phyloP scores from a whole-genome alignment of 2,888 invertebrate species.

The Arge pagana region DNA sequence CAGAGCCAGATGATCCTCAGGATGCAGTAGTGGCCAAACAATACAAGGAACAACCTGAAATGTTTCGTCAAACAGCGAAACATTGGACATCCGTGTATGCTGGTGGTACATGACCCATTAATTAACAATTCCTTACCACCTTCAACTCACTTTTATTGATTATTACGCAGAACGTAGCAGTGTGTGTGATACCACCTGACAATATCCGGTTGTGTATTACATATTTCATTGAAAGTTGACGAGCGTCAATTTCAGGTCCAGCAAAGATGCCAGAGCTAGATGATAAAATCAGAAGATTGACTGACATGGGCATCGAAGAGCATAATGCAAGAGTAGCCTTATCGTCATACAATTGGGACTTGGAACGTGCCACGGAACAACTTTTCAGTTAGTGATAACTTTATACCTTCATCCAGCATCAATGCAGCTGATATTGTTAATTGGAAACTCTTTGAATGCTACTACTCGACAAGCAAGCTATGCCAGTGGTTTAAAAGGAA shows the following conservation, averaged over 20 bases:
- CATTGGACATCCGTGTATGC: conserved; percentile 98
- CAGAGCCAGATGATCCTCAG: conserved; percentile 92
- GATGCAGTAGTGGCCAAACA: conserved; percentile 98
- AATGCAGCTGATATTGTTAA: conserved; percentile 36
- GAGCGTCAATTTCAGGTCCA: conserved; percentile 66
- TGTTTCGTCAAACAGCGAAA: conserved; percentile 89
- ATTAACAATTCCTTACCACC: conserved; percentile 7
- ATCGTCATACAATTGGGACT: conserved; percentile 90
- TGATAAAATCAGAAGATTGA: conserved; percentile 83
- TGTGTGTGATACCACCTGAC: no score
- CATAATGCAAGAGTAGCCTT: conserved; percentile 87
- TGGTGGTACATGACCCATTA: conserved; percentile 64
- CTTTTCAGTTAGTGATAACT: conserved; percentile 74
- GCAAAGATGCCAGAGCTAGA: conserved; percentile 79
- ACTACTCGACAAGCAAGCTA: conserved; percentile 26
- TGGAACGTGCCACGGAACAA: conserved; percentile 89
- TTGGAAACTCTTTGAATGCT: conserved; percentile 35
- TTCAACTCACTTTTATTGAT: no score
- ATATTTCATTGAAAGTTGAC: background rate
- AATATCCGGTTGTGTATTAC: background rate
- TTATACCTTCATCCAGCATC: conserved; percentile 38
- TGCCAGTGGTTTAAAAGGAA: conserved; percentile 1
- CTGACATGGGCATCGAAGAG: conserved; percentile 94
- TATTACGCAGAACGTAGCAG: no score
- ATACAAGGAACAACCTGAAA: conserved; percentile 84